Evolutionary conservation across 30 jellyfish, hydroid and myxozoan species (phyloP).

Genomic region (Euphysa ruthae): DNA sequence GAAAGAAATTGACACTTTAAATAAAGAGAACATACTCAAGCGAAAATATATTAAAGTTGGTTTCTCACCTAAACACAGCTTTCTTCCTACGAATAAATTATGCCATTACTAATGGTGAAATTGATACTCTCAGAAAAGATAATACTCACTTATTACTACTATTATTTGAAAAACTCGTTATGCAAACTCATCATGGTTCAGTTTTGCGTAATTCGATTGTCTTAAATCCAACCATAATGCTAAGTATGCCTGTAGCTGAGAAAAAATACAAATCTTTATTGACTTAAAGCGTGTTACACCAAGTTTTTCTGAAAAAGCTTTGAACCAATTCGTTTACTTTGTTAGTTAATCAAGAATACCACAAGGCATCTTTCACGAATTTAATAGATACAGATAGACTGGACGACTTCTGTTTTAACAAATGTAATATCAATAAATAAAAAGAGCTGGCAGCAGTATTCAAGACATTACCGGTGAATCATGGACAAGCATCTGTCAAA

Average conservation of each 20-base stretch:
- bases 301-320: constrained; percentile 1
- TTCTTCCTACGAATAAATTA: neutral
- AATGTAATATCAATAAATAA: neutral
- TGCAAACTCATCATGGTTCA: neutral
- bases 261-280: neutral
- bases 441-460: neutral
- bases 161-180: neutral
- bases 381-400: neutral
- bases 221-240: neutral
- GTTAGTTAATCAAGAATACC: neutral
- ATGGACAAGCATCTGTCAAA: neutral
- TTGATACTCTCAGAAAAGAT: neutral
- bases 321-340: neutral
- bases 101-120: neutral
- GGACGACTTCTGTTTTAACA: neutral
- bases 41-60: neutral
- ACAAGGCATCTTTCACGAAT: neutral
- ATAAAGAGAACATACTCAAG: neutral
- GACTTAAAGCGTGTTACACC: neutral
- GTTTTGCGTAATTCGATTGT: neutral
- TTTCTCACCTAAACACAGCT: neutral
- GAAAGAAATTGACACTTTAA: neutral
- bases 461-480: neutral
- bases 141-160: neutral
- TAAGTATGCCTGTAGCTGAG: neutral